Evolutionary conservation across 92 coral and sea anemone species (phyloP).

Genomic region (Umimayanthus chanpuru): DNA sequence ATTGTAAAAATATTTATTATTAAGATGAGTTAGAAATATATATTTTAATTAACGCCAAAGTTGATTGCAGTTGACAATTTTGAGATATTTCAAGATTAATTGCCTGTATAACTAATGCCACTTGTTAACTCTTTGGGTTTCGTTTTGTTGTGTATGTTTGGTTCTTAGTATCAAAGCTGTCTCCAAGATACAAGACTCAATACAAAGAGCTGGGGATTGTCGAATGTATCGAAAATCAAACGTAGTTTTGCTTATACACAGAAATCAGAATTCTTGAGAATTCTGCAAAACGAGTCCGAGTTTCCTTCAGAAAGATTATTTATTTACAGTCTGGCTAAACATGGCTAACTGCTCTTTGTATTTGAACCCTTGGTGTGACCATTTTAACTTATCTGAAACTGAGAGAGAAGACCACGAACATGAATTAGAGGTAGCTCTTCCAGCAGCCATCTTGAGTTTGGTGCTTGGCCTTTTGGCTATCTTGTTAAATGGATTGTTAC

Average conservation of each 20-base stretch:
- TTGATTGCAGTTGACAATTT: background rate
- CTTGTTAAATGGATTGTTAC: conserved; percentile 67
- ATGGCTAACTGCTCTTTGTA: background rate
- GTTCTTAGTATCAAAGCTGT: background rate
- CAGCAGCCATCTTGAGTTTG: conserved; percentile 63
- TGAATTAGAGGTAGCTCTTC: conserved; percentile 23
- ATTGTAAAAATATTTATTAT: no score
- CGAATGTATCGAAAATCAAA: background rate
- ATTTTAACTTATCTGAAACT: background rate
- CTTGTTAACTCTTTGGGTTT: no score
- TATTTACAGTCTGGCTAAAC: background rate
- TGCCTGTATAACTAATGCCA: no score
- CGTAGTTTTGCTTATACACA: background rate
- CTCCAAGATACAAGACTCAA: background rate
- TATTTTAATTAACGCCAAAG: background rate
- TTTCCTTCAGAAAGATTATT: background rate
- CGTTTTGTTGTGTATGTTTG: no score
- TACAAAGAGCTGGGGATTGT: background rate
- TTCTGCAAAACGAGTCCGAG: background rate
- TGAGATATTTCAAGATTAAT: no score
- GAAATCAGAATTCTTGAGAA: no score
- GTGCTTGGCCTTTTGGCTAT: conserved; percentile 59
- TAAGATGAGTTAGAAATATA: background rate
- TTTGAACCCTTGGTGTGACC: background rate
- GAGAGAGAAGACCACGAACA: background rate